Percentiles rank a stretch among this genome's conserved stretches.
Evolutionary conservation across 1,140 invertebrate genomes (phyloP).

Genomic region (Calosoma granatense): DNA sequence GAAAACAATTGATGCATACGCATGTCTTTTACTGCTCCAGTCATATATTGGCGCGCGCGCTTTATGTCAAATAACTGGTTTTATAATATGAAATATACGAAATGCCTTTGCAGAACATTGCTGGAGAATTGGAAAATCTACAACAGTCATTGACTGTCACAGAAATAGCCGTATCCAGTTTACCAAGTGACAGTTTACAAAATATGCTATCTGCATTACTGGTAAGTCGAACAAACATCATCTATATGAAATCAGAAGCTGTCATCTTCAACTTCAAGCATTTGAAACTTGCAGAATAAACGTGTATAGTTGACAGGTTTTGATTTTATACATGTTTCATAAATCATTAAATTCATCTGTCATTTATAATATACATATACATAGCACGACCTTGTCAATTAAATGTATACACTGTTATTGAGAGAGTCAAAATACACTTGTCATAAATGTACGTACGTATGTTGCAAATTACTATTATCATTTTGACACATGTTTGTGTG

Average conservation of each 20-base stretch:
- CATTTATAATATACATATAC: no score
- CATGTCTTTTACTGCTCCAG: neutral
- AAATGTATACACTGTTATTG: no score
- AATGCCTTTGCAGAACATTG: constrained; percentile 46
- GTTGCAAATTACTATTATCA: constrained; percentile 27
- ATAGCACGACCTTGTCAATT: no score
- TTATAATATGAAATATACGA: neutral
- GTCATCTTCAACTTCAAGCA: neutral
- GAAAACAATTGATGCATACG: neutral
- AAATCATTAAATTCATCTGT: no score
- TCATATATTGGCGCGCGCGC: neutral
- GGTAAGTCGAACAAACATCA: constrained; percentile 42
- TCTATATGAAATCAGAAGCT: neutral
- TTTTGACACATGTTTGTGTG: neutral
- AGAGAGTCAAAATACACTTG: no score
- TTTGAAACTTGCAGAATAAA: no score
- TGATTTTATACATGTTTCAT: no score
- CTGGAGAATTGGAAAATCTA: constrained; percentile 53
- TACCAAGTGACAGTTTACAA: constrained; percentile 57
- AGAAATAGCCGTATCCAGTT: constrained; percentile 49
- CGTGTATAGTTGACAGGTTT: no score
- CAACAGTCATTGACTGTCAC: constrained; percentile 49
- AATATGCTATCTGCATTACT: constrained; percentile 55
- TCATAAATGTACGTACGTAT: constrained; percentile 15
- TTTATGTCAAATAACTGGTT: no score